Percentiles rank a stretch among this genome's conserved stretches.
These are phyloP conservation scores for Enoplosus armatus DNA, from an alignment of 2,797 vertebrate genomes.

Conservation along the genomic window DNA sequence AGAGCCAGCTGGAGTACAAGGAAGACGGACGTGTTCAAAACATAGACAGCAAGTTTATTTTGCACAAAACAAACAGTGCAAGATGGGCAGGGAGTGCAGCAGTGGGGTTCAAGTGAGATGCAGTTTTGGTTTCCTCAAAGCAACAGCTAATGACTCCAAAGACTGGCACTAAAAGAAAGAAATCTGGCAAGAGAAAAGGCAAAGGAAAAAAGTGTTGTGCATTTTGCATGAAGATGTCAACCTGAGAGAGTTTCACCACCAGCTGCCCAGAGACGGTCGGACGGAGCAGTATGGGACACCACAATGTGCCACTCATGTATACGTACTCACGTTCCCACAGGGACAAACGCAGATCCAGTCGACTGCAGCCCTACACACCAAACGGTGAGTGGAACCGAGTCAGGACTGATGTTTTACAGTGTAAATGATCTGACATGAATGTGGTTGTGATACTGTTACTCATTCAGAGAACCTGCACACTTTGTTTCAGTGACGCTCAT, in stretches of 20 bases:
- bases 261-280: conserved; percentile 1
- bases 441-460: background rate
- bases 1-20: conserved; percentile 35
- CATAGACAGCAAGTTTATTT: background rate
- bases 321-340: conserved; percentile 45
- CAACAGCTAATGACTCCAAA: background rate
- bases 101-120: background rate
- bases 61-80: background rate
- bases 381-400: conserved; percentile 72
- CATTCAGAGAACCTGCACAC: background rate
- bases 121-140: background rate
- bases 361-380: conserved; percentile 47
- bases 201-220: background rate
- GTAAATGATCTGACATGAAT: background rate
- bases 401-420: background rate
- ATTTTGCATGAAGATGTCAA: conserved; percentile 10
- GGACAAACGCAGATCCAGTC: conserved; percentile 57
- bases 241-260: conserved; percentile 27
- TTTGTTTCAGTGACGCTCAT: background rate
- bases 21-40: background rate
- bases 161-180: background rate
- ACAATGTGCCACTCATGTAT: conserved; percentile 40
- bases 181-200: background rate
- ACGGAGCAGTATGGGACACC: conserved; percentile 67
- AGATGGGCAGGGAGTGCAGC: background rate